A percentile compares a stretch with the other conserved stretches of the same genome.
phyloP scores from a whole-genome alignment of 2,797 vertebrate genomes.

The Somateria mollissima region DNA sequence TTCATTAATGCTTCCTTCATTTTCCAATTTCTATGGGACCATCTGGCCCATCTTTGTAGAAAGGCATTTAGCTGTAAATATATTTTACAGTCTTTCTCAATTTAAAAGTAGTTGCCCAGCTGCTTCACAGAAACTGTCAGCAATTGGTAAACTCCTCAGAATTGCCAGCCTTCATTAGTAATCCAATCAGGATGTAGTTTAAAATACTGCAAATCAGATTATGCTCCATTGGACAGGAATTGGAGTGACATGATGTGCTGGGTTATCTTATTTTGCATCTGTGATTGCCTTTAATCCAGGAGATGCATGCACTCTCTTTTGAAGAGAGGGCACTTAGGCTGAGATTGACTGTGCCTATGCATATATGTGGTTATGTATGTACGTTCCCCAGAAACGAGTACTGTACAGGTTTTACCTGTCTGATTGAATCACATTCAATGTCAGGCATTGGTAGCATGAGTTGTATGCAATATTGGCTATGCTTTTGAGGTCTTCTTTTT shows the following conservation, averaged over 20 bases:
- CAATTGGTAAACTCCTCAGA: conserved; percentile 66
- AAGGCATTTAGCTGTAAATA: conserved; percentile 68
- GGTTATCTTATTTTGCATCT: conserved; percentile 61
- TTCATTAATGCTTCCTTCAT: conserved; percentile 67
- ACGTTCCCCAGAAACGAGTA: not conserved
- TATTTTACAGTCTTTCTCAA: conserved; percentile 66
- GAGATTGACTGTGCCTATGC: not conserved
- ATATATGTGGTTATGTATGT: not conserved
- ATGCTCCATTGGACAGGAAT: conserved; percentile 44
- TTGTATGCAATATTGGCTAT: not conserved
- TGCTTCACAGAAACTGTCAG: conserved; percentile 66
- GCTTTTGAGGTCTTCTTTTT: not conserved
- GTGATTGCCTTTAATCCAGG: conserved; percentile 45
- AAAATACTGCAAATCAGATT: conserved; percentile 67
- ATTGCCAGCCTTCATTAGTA: conserved; percentile 63
- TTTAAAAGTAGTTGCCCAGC: conserved; percentile 72
- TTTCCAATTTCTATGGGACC: conserved; percentile 68
- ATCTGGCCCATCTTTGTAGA: conserved; percentile 65
- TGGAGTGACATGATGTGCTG: conserved; percentile 48
- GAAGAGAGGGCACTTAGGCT: not conserved
- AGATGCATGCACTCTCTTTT: not conserved
- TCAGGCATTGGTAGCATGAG: not conserved
- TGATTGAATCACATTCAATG: not conserved
- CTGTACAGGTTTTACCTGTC: not conserved
- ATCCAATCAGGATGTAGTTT: conserved; percentile 67